Percentiles rank a stretch among this genome's conserved stretches.
Conservation (phyloP, 2,113 vertebrate genomes). For the Hemichromis elongatus region DNA sequence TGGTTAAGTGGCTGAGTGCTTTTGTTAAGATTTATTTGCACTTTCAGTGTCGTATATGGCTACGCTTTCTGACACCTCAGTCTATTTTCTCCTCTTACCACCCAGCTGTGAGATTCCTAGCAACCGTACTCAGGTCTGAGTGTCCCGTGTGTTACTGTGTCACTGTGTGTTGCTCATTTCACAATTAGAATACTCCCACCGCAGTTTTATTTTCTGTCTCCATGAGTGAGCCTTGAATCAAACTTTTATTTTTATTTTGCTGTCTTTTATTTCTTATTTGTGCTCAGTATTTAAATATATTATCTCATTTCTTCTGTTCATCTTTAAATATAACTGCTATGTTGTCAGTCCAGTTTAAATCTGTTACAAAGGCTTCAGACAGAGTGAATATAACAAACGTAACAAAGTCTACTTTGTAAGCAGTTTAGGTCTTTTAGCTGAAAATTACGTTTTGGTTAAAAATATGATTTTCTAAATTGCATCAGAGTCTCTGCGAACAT, state of each 20-base stretch:
- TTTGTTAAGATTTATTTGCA: background rate
- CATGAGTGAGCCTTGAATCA: background rate
- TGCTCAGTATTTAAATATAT: background rate
- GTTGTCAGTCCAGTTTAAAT: background rate
- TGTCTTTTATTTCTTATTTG: background rate
- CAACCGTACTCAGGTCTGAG: background rate
- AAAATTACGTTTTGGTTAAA: background rate
- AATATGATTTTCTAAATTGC: background rate
- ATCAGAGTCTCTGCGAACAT: background rate
- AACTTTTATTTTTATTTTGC: background rate
- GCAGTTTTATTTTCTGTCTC: background rate
- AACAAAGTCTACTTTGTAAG: background rate
- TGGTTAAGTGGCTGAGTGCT: background rate
- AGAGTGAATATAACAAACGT: background rate
- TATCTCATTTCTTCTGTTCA: background rate
- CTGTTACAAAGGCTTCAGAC: background rate
- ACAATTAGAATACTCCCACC: background rate
- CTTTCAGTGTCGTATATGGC: background rate
- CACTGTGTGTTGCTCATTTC: slow-evolving; percentile 9
- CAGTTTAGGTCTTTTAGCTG: background rate
- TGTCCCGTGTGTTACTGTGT: slow-evolving; percentile 21
- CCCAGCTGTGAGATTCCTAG: slow-evolving; percentile 52
- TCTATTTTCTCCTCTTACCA: slow-evolving; percentile 11
- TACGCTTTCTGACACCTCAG: background rate
- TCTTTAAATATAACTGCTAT: background rate